These are phyloP conservation scores for honey bee (Apis mellifera) DNA, from an alignment of 1,140 invertebrate species.

Conservation along the genomic window DNA sequence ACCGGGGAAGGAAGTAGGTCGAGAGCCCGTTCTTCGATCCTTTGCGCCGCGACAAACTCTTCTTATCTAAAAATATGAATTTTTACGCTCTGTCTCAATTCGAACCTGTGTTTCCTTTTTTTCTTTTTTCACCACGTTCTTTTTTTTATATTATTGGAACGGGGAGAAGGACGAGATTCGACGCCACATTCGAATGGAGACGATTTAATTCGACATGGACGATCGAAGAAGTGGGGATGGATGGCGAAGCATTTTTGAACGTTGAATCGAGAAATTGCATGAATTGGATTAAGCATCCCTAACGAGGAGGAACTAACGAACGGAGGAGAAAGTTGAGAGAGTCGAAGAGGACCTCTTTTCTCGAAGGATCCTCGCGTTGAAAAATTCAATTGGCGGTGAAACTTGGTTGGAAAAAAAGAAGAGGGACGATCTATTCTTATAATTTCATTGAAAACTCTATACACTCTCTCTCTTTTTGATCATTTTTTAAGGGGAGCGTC, in stretches of 20 bases:
- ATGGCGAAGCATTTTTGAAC: not conserved
- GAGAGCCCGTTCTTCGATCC: too few relatives aligned
- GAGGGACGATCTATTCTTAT: not conserved
- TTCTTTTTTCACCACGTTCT: too few relatives aligned
- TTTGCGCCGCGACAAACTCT: too few relatives aligned
- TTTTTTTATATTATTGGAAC: too few relatives aligned
- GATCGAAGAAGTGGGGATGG: too few relatives aligned
- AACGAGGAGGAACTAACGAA: conserved; percentile 44
- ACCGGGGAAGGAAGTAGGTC: too few relatives aligned
- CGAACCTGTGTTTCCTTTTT: too few relatives aligned
- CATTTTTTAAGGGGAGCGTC: not conserved
- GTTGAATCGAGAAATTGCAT: not conserved
- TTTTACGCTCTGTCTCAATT: too few relatives aligned
- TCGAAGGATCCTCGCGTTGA: not conserved
- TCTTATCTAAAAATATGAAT: too few relatives aligned
- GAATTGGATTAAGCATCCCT: conserved; percentile 35
- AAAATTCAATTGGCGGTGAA: conserved; percentile 30
- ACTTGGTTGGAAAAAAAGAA: not conserved
- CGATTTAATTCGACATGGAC: conserved; percentile 26
- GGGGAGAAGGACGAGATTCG: too few relatives aligned
- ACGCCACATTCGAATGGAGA: too few relatives aligned
- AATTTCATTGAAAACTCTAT: not conserved
- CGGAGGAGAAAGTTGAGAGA: conserved; percentile 35
- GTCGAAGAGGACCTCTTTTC: not conserved
- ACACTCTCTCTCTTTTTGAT: not conserved